These are phyloP conservation scores for Toxotes chatareus DNA, from an alignment of 2,113 vertebrate genomes.

Conservation along the genomic window DNA sequence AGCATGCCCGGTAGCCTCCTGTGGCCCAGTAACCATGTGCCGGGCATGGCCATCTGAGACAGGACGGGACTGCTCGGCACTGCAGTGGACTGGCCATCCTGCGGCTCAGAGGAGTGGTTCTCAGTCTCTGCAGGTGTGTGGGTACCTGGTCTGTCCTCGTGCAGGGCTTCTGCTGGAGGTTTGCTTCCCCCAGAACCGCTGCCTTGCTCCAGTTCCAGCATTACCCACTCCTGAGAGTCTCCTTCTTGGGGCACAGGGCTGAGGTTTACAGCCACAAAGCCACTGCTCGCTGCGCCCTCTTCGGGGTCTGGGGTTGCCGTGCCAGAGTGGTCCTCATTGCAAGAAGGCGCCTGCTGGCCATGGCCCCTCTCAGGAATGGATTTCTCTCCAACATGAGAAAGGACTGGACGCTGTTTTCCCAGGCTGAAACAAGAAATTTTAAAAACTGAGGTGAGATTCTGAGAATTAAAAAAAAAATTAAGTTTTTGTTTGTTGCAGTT, in stretches of 20 bases:
- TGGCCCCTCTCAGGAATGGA: slow-evolving; percentile 79
- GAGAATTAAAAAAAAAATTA: not conserved
- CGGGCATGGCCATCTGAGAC: slow-evolving; percentile 82
- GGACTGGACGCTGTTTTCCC: slow-evolving; percentile 89
- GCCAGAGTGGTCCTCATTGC: slow-evolving; percentile 90
- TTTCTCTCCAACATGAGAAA: slow-evolving; percentile 82
- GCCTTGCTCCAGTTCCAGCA: slow-evolving; percentile 94
- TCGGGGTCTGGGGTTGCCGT: slow-evolving; percentile 87
- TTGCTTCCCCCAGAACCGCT: slow-evolving; percentile 85
- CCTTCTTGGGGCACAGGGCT: slow-evolving; percentile 92
- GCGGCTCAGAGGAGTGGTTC: slow-evolving; percentile 53
- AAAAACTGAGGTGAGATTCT: not conserved
- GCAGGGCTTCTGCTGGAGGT: slow-evolving; percentile 82
- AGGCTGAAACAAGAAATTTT: slow-evolving; percentile 81
- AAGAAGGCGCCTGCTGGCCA: slow-evolving; percentile 83
- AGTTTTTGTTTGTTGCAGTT: not conserved
- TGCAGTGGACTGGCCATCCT: slow-evolving; percentile 78
- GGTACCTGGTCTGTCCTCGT: slow-evolving; percentile 80
- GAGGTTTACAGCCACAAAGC: slow-evolving; percentile 94
- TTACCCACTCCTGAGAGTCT: slow-evolving; percentile 97
- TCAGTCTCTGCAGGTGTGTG: slow-evolving; percentile 27
- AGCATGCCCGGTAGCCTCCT: slow-evolving; percentile 89
- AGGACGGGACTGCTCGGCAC: slow-evolving; percentile 84
- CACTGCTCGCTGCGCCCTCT: slow-evolving; percentile 91
- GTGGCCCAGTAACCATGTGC: slow-evolving; percentile 84